A percentile compares a stretch with the other conserved stretches of the same genome.
These are phyloP conservation scores for Trachemys scripta DNA, from an alignment of 2,113 vertebrate species.

Conservation along the genomic window DNA sequence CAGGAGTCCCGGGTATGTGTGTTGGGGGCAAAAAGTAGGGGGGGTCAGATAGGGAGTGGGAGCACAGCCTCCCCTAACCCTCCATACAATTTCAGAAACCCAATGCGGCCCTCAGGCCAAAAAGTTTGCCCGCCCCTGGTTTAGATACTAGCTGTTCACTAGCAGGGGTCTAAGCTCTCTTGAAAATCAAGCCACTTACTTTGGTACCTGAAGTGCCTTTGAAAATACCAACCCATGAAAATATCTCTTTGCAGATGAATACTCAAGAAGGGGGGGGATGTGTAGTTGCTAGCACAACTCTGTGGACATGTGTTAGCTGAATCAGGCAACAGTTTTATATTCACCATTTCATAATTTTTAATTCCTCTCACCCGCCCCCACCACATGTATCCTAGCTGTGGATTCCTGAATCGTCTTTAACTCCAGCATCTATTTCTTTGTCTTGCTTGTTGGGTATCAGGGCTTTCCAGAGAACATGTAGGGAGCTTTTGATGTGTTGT, in stretches of 20 bases:
- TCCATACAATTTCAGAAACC: too few relatives aligned
- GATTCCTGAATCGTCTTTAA: accelerated
- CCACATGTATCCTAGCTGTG: too few relatives aligned
- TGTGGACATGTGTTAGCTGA: neutral
- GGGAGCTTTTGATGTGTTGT: accelerated
- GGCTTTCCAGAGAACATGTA: accelerated
- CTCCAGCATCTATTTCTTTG: accelerated
- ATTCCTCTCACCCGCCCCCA: neutral
- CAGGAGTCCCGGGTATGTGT: too few relatives aligned
- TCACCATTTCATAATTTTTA: neutral
- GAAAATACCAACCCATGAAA: neutral
- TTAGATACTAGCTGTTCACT: neutral
- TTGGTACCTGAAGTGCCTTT: neutral
- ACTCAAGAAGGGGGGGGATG: accelerated
- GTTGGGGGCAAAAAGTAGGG: too few relatives aligned
- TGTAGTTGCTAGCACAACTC: neutral
- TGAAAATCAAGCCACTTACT: neutral
- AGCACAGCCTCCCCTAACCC: too few relatives aligned
- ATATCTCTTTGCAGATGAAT: neutral
- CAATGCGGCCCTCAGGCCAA: too few relatives aligned
- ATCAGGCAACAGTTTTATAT: neutral
- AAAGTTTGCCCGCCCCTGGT: too few relatives aligned
- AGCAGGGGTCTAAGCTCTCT: neutral
- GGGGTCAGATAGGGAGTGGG: too few relatives aligned
- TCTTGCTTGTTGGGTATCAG: accelerated